Conservation (phyloP, 1,140 invertebrate species). For the Euglossa dilemma region DNA sequence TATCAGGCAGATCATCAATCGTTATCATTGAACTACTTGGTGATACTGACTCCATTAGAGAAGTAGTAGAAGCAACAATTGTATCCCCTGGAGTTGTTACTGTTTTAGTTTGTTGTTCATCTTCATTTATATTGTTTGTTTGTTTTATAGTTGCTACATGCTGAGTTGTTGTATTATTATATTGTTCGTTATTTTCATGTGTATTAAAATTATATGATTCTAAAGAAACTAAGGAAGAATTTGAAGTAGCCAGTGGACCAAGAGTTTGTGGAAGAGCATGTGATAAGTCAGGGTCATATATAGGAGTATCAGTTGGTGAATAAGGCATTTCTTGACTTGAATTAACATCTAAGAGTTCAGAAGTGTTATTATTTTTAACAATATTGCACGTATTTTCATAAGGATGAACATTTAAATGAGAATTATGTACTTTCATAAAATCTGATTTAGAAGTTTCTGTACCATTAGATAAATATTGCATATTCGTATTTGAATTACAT, state of each 20-base stretch:
- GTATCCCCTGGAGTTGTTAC: neutral
- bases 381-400: conserved; percentile 5
- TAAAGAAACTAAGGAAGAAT: neutral
- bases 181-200: conserved; percentile 6
- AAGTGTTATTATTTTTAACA: neutral
- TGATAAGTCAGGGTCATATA: conserved; percentile 55
- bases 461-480: conserved; percentile 68
- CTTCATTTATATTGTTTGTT: neutral
- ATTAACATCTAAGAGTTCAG: conserved; percentile 1
- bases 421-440: conserved; percentile 19
- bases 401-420: neutral
- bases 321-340: conserved; percentile 66
- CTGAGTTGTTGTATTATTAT: conserved; percentile 1
- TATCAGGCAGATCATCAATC: conserved; percentile 68
- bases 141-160: neutral
- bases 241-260: neutral
- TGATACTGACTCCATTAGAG: conserved; percentile 24
- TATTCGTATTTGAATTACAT: conserved; percentile 20
- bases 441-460: conserved; percentile 30
- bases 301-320: conserved; percentile 66
- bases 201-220: conserved; percentile 5
- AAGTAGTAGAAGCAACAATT: neutral
- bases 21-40: conserved; percentile 42
- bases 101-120: conserved; percentile 15
- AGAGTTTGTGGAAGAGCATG: conserved; percentile 33